phyloP scores from a whole-genome alignment of 2,797 vertebrate species.

The Benthosema pterotum region DNA sequence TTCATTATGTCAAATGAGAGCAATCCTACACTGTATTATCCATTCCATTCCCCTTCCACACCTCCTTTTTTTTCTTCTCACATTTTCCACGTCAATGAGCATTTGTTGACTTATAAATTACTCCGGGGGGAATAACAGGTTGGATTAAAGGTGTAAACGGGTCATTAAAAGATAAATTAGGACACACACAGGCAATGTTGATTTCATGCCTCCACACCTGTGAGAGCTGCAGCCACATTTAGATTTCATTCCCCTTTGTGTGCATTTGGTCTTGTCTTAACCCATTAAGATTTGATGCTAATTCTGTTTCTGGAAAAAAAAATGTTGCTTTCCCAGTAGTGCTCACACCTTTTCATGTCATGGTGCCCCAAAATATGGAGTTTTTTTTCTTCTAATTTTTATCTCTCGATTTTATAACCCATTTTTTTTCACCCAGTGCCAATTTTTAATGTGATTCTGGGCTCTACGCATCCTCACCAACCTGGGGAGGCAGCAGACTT shows the following conservation, averaged over 20 bases:
- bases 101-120: conserved; percentile 19
- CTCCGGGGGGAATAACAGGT: conserved; percentile 39
- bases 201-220: conserved; percentile 48
- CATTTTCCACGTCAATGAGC: conserved; percentile 24
- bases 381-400: too few relatives aligned
- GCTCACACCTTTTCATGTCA: too few relatives aligned
- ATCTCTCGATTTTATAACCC: too few relatives aligned
- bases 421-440: too few relatives aligned
- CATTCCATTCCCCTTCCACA: background rate
- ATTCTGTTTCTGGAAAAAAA: too few relatives aligned
- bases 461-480: too few relatives aligned
- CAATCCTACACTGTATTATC: conserved; percentile 32
- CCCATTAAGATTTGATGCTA: too few relatives aligned
- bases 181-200: conserved; percentile 44
- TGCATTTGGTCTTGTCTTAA: conserved; percentile 22
- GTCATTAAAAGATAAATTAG: conserved; percentile 65
- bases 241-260: conserved; percentile 46
- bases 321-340: too few relatives aligned
- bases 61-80: conserved; percentile 10
- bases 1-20: conserved; percentile 47
- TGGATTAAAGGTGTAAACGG: conserved; percentile 70
- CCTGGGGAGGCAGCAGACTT: too few relatives aligned
- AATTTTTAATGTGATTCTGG: too few relatives aligned
- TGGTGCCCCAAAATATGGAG: too few relatives aligned
- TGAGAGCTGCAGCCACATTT: conserved; percentile 33